Evolutionary conservation across 2,888 invertebrate genomes (phyloP).

Genomic region (Lochmaea crataegi): DNA sequence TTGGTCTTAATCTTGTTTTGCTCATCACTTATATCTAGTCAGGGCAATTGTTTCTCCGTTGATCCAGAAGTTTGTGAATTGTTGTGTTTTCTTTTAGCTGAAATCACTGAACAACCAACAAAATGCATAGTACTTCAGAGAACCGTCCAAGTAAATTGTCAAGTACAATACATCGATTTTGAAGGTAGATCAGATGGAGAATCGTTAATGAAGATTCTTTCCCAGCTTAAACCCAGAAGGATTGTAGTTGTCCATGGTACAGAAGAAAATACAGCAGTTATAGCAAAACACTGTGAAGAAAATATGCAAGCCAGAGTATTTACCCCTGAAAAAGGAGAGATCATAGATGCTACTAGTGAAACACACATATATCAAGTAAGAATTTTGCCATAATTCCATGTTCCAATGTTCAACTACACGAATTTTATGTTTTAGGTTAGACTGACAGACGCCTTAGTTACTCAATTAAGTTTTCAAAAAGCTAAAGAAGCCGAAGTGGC

Average conservation of each 20-base stretch:
- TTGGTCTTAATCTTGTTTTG: too few relatives aligned
- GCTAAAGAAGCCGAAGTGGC: conserved; percentile 94
- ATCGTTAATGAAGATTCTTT: conserved; percentile 83
- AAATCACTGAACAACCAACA: conserved; percentile 84
- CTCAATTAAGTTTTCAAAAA: conserved; percentile 85
- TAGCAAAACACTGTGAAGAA: conserved; percentile 75
- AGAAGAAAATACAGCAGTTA: conserved; percentile 74
- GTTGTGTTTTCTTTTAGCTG: conserved; percentile 51
- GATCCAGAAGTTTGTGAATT: too few relatives aligned
- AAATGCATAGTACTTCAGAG: conserved; percentile 85
- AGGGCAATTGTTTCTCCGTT: too few relatives aligned
- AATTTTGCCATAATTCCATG: too few relatives aligned
- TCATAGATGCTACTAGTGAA: conserved; percentile 96
- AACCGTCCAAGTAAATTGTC: conserved; percentile 83
- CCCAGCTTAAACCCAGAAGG: conserved; percentile 83
- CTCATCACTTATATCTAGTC: too few relatives aligned
- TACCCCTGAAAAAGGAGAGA: conserved; percentile 84
- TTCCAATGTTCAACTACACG: too few relatives aligned
- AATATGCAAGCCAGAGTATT: conserved; percentile 82
- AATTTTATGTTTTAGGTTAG: conserved; percentile 74
- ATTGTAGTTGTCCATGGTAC: conserved; percentile 83
- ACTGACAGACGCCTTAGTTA: conserved; percentile 90
- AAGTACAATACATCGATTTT: conserved; percentile 95
- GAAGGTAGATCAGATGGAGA: conserved; percentile 94
- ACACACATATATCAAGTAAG: conserved; percentile 98